These are phyloP conservation scores for Panzeria rudis DNA, from an alignment of 2,888 invertebrate genomes.

Conservation along the genomic window DNA sequence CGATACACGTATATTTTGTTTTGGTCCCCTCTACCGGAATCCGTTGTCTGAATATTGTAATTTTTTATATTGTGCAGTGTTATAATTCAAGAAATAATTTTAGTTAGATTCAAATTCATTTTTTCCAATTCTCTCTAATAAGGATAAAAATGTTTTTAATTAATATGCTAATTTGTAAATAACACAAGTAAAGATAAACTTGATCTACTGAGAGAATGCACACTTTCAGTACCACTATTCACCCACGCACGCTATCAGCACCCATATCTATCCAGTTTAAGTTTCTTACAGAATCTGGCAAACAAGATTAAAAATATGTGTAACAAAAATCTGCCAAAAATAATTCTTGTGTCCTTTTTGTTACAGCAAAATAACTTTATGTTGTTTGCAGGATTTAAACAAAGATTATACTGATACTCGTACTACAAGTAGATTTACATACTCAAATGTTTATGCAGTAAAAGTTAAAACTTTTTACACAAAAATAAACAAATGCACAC, in stretches of 20 bases:
- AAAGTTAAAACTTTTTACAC: constrained; percentile 40
- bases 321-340: background rate
- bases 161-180: no score
- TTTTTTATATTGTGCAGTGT: no score
- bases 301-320: constrained; percentile 9
- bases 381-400: constrained; percentile 28
- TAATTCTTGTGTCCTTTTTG: background rate
- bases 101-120: no score
- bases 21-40: no score
- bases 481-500: background rate
- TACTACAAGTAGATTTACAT: constrained; percentile 53
- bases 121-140: no score
- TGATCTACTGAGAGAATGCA: background rate
- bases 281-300: background rate
- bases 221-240: no score
- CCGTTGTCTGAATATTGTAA: no score
- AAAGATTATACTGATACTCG: constrained; percentile 41
- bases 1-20: no score
- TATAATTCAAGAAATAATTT: no score
- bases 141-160: no score
- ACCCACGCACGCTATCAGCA: background rate
- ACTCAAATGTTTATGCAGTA: constrained; percentile 10
- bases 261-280: background rate
- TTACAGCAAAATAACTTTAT: constrained; percentile 2
- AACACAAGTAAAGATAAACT: background rate